Conservation (phyloP, 2,797 vertebrate species). For the Gallinago solitaria region DNA sequence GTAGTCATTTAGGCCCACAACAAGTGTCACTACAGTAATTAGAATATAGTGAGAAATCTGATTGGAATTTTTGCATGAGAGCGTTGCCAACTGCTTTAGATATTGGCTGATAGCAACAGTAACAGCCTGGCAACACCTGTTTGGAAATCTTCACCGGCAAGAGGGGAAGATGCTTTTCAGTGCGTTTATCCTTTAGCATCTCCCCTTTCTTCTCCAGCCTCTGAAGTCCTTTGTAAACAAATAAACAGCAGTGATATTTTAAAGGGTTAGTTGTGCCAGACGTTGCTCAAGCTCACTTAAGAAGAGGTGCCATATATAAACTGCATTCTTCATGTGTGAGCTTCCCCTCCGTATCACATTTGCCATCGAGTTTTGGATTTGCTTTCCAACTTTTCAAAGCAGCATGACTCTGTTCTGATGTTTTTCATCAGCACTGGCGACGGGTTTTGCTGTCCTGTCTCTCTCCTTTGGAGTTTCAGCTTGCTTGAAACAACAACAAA, state of each 20-base stretch:
- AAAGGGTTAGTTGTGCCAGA: background rate
- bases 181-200: background rate
- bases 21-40: constrained; percentile 48
- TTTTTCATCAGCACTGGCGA: background rate
- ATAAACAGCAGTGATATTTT: background rate
- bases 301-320: background rate
- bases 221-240: background rate
- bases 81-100: constrained; percentile 38
- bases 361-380: background rate
- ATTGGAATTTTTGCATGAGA: constrained; percentile 62
- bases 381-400: background rate
- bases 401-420: background rate
- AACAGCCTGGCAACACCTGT: constrained; percentile 12
- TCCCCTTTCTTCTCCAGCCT: background rate
- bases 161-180: background rate
- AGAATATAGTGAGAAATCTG: constrained; percentile 45
- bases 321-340: background rate
- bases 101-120: background rate
- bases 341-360: background rate
- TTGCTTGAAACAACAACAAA: background rate
- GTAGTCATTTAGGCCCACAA: constrained; percentile 36
- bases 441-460: background rate
- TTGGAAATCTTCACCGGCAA: constrained; percentile 3
- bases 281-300: background rate
- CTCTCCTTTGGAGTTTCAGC: background rate